A percentile compares a stretch with the other conserved stretches of the same genome.
Conservation (phyloP, 2,888 invertebrate species). For the Conistra vaccinii region DNA sequence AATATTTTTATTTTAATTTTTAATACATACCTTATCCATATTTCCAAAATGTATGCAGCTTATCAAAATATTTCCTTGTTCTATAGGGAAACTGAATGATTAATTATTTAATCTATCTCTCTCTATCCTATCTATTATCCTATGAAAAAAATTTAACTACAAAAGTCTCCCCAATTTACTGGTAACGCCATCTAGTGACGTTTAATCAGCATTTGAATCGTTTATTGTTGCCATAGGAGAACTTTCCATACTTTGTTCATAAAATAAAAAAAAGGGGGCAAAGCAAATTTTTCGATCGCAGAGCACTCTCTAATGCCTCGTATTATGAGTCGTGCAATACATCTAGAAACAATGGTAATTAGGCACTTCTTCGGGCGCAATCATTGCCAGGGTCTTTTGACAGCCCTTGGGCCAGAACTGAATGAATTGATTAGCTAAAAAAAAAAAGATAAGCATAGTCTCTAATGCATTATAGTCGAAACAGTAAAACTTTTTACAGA, state of each 20-base stretch:
- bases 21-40: neutral
- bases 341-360: too few relatives aligned
- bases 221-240: neutral
- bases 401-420: neutral
- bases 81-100: neutral
- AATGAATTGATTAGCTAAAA: neutral
- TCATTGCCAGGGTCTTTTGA: neutral
- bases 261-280: neutral
- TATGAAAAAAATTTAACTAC: neutral
- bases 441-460: neutral
- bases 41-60: neutral
- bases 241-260: neutral
- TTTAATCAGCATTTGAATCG: neutral
- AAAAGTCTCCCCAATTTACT: too few relatives aligned
- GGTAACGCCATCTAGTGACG: neutral
- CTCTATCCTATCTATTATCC: too few relatives aligned
- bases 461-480: neutral
- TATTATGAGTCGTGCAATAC: too few relatives aligned
- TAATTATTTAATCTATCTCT: neutral
- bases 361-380: neutral
- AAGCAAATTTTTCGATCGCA: too few relatives aligned
- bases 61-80: neutral
- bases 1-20: neutral
- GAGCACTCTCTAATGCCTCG: neutral
- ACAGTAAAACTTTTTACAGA: slow-evolving; percentile 8